Percentiles rank a stretch among this genome's conserved stretches.
Conservation (phyloP, 2,113 vertebrate genomes). For the Dissostichus mawsoni region DNA sequence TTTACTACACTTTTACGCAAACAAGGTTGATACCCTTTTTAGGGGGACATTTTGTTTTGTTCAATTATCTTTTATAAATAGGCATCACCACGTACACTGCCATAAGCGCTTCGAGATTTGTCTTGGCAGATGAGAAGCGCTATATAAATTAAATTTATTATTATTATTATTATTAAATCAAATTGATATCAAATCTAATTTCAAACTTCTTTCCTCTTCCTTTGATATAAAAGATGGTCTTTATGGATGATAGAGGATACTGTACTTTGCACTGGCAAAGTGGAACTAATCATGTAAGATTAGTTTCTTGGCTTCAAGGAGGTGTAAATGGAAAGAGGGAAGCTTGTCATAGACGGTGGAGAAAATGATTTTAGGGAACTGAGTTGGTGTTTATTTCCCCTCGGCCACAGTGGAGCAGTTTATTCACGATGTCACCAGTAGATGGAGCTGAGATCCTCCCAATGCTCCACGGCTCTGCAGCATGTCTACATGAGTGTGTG, state of each 20-base stretch:
- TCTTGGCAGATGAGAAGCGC: too few species aligned
- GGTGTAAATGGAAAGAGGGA: slow-evolving; percentile 59
- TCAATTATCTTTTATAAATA: background rate
- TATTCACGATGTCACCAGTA: slow-evolving; percentile 66
- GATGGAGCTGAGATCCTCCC: slow-evolving; percentile 77
- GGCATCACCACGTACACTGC: background rate
- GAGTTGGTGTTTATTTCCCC: slow-evolving; percentile 57
- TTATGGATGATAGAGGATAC: slow-evolving; percentile 67
- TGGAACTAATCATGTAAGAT: slow-evolving; percentile 73
- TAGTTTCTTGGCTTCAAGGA: slow-evolving; percentile 70
- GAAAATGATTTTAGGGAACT: slow-evolving; percentile 68
- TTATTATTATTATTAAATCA: slow-evolving; percentile 7
- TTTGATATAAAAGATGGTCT: slow-evolving; percentile 34
- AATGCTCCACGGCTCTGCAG: slow-evolving; percentile 46
- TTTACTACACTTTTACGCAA: background rate
- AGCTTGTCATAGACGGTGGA: slow-evolving; percentile 62
- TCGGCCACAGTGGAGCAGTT: slow-evolving; percentile 34
- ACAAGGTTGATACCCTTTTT: background rate
- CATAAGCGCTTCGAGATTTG: background rate
- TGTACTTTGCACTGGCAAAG: slow-evolving; percentile 58
- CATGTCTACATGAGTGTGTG: background rate
- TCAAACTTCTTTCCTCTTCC: slow-evolving; percentile 34
- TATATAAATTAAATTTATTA: too few species aligned
- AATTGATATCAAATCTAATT: slow-evolving; percentile 41
- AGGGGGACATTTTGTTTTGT: background rate